Conservation (phyloP, 2,888 invertebrate genomes). For the Vanessa cardui region DNA sequence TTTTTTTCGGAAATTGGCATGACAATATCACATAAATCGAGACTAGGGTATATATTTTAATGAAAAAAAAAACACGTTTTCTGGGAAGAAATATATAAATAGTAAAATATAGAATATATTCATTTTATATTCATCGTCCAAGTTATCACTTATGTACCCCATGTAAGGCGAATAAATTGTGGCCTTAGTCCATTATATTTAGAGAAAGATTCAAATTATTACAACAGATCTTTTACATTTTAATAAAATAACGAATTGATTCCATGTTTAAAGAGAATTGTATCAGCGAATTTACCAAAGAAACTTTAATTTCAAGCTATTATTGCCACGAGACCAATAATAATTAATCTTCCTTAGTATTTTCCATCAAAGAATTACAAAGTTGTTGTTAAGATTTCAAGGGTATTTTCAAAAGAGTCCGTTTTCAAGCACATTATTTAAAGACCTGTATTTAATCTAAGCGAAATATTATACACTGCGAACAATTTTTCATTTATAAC, state of each 20-base stretch:
- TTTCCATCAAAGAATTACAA: constrained; percentile 3
- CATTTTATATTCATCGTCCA: no score
- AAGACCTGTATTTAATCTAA: not conserved
- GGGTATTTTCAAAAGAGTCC: not conserved
- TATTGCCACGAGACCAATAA: not conserved
- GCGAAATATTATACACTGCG: not conserved
- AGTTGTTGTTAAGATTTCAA: constrained; percentile 1
- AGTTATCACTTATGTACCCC: no score
- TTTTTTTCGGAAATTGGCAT: no score
- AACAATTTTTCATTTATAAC: constrained; percentile 37
- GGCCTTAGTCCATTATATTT: no score
- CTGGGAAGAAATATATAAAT: no score
- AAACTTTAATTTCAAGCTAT: not conserved
- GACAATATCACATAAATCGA: no score
- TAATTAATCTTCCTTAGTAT: constrained; percentile 11
- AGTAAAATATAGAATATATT: no score
- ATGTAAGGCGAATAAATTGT: no score
- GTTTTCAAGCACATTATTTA: not conserved
- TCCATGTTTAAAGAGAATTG: not conserved
- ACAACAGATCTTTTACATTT: not conserved
- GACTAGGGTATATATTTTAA: no score
- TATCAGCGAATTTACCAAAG: not conserved
- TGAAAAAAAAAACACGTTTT: no score
- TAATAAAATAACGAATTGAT: not conserved
- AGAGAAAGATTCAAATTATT: no score